Evolutionary conservation across 2,888 invertebrate genomes (phyloP).

Genomic region (Nowickia ferox): DNA sequence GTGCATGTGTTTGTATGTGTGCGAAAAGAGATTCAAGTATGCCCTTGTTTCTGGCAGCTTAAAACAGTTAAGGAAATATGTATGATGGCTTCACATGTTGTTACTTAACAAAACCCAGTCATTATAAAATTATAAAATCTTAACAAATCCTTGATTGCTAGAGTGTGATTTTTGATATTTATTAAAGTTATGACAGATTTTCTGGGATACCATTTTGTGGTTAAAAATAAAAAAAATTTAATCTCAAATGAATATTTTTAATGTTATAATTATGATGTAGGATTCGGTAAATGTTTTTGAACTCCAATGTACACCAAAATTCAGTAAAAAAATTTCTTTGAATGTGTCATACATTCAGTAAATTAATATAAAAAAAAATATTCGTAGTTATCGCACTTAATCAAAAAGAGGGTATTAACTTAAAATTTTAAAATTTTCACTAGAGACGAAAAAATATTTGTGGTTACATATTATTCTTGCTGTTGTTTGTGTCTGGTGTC

Average conservation of each 20-base stretch:
- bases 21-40: slow-evolving; percentile 22
- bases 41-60: slow-evolving; percentile 53
- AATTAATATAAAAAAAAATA: background rate
- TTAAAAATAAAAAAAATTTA: background rate
- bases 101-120: slow-evolving; percentile 21
- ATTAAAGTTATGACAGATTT: background rate
- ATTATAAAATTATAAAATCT: slow-evolving; percentile 40
- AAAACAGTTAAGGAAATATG: slow-evolving; percentile 11
- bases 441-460: too few relatives aligned
- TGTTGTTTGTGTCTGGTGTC: too few relatives aligned
- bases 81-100: slow-evolving; percentile 19
- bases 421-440: too few relatives aligned
- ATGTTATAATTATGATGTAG: background rate
- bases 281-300: too few relatives aligned
- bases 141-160: slow-evolving; percentile 15
- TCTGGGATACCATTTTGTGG: background rate
- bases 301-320: too few relatives aligned
- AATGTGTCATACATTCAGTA: too few relatives aligned
- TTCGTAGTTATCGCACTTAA: too few relatives aligned
- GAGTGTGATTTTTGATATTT: background rate
- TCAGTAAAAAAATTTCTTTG: too few relatives aligned
- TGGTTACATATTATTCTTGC: background rate
- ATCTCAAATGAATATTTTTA: background rate
- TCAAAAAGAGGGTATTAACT: too few relatives aligned
- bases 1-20: background rate